A percentile compares a stretch with the other conserved stretches of the same genome.
phyloP scores from a whole-genome alignment of 1,140 invertebrate species.

The Atta colombica region DNA sequence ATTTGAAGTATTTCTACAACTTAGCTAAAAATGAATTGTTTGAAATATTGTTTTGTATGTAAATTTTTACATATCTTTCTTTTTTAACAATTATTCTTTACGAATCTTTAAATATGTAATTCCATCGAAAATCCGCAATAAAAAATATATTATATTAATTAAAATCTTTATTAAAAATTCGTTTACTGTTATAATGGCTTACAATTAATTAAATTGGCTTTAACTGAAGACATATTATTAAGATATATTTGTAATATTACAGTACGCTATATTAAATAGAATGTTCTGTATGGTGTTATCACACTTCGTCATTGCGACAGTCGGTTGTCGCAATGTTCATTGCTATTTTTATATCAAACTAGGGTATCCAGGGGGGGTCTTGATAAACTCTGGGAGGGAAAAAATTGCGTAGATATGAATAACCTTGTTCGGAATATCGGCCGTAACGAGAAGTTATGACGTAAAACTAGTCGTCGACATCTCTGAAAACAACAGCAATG shows the following conservation, averaged over 20 bases:
- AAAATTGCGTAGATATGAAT: not conserved
- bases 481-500: conserved; percentile 41
- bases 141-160: too few species aligned
- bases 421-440: conserved; percentile 23
- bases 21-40: too few species aligned
- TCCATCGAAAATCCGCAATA: too few species aligned
- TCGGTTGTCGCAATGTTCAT: not conserved
- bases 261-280: not conserved
- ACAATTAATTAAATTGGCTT: not conserved
- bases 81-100: too few species aligned
- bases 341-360: conserved; percentile 13
- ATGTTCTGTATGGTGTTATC: not conserved
- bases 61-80: too few species aligned
- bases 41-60: too few species aligned
- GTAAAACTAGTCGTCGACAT: conserved; percentile 33
- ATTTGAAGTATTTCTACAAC: too few species aligned
- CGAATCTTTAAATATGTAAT: too few species aligned
- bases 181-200: too few species aligned
- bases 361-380: not conserved
- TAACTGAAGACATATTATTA: not conserved
- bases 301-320: not conserved
- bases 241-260: not conserved
- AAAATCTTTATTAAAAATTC: too few species aligned
- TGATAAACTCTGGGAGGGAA: not conserved
- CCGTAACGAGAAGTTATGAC: conserved; percentile 28